Conservation (phyloP, 2,888 invertebrate species). For the Phasia obesa region DNA sequence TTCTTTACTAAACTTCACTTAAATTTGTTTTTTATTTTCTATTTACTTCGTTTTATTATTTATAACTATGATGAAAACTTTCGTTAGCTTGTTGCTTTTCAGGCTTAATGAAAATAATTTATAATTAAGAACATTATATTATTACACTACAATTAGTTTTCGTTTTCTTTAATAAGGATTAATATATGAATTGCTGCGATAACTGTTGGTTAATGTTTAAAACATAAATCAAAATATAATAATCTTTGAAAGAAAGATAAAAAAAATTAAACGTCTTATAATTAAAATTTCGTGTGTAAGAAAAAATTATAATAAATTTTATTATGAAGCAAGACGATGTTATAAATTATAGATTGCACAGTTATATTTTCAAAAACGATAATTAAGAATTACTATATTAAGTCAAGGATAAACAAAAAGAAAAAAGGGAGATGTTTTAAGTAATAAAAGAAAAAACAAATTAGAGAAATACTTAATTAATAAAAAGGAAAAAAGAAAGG, state of each 20-base stretch:
- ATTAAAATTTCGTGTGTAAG: slow-evolving; percentile 47
- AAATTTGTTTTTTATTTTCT: slow-evolving; percentile 40
- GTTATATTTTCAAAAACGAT: slow-evolving; percentile 45
- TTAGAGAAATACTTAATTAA: neutral
- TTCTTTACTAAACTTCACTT: slow-evolving; percentile 59
- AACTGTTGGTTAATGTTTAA: neutral
- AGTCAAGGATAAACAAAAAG: slow-evolving; percentile 6
- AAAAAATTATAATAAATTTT: slow-evolving; percentile 40
- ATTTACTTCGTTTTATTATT: slow-evolving; percentile 21
- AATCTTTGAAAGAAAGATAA: slow-evolving; percentile 13
- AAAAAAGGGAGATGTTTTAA: neutral
- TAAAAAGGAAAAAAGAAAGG: no score
- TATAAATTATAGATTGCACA: slow-evolving; percentile 66
- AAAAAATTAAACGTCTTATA: slow-evolving; percentile 9
- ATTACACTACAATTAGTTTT: slow-evolving; percentile 52
- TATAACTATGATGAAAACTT: slow-evolving; percentile 37
- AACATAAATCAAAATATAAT: slow-evolving; percentile 9
- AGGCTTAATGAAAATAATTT: slow-evolving; percentile 44
- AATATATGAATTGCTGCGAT: slow-evolving; percentile 25
- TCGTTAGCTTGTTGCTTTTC: slow-evolving; percentile 41
- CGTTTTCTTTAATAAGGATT: slow-evolving; percentile 13
- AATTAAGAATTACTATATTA: slow-evolving; percentile 18
- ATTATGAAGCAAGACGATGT: slow-evolving; percentile 40
- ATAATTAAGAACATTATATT: slow-evolving; percentile 38
- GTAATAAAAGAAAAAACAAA: neutral